phyloP scores from a whole-genome alignment of 2,888 invertebrate species.

The Herminia tarsipennalis region DNA sequence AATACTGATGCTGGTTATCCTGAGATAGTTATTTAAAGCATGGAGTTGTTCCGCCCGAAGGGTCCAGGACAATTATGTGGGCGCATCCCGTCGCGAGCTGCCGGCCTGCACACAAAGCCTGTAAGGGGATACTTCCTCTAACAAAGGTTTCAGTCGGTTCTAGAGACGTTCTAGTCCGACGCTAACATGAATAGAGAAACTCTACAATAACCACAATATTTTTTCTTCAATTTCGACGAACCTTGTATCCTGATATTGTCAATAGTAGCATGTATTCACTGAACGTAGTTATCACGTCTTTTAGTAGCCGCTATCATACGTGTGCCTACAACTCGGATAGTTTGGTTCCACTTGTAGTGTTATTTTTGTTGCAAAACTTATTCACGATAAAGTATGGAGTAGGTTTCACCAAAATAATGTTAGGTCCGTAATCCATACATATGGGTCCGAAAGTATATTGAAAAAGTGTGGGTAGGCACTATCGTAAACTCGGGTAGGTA shows the following conservation, averaged over 20 bases:
- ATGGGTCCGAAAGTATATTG: background rate
- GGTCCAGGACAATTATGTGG: slow-evolving; percentile 69
- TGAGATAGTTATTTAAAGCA: slow-evolving; percentile 75
- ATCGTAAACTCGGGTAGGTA: background rate
- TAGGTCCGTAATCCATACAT: background rate
- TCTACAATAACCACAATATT: slow-evolving; percentile 43
- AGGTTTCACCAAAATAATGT: background rate
- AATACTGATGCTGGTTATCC: slow-evolving; percentile 66
- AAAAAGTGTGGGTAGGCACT: background rate
- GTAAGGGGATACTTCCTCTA: slow-evolving; percentile 83
- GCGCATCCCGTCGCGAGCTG: slow-evolving; percentile 70
- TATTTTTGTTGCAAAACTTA: no score
- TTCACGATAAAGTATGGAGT: no score
- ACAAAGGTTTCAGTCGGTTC: slow-evolving; percentile 70
- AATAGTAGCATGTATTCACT: no score
- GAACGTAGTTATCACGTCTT: no score
- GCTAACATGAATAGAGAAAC: slow-evolving; percentile 50
- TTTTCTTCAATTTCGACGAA: slow-evolving; percentile 15
- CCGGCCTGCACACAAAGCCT: slow-evolving; percentile 70
- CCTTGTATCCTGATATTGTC: slow-evolving; percentile 1
- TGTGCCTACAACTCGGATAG: no score
- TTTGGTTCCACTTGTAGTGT: no score
- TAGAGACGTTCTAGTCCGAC: slow-evolving; percentile 63
- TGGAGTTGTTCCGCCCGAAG: slow-evolving; percentile 70
- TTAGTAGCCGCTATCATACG: no score